These are phyloP conservation scores for Chrysomela aeneicollis DNA, from an alignment of 2,888 invertebrate genomes.

Conservation along the genomic window DNA sequence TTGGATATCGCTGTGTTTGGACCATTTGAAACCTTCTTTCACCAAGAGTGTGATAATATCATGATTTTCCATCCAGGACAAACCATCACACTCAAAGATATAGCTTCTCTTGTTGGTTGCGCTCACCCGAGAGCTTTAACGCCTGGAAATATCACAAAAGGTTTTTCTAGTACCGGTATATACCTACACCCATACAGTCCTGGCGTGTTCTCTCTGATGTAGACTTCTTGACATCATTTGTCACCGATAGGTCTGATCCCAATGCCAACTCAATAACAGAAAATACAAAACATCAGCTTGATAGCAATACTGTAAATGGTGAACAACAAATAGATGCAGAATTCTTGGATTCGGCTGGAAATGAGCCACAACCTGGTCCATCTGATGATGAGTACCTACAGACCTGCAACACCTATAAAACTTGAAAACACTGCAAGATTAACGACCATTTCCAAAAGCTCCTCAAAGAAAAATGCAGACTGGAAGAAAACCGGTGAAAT, in stretches of 20 bases:
- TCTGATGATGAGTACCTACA: too few species aligned
- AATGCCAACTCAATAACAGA: too few species aligned
- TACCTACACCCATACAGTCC: conserved; percentile 1
- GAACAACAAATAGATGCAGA: too few species aligned
- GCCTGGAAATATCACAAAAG: conserved; percentile 7
- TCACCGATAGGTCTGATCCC: neutral
- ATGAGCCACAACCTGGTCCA: too few species aligned
- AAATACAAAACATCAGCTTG: too few species aligned
- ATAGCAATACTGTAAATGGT: too few species aligned
- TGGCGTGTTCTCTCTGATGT: conserved; percentile 1
- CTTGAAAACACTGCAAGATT: neutral
- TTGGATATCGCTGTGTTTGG: conserved; percentile 9
- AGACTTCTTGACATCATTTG: conserved; percentile 1
- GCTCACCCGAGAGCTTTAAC: neutral
- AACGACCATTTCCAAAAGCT: neutral
- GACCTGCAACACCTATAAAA: too few species aligned
- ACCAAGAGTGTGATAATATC: conserved; percentile 10
- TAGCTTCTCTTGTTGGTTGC: neutral
- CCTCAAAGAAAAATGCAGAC: neutral
- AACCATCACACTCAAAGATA: neutral
- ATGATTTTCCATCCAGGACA: conserved; percentile 1
- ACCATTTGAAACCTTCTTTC: conserved; percentile 20
- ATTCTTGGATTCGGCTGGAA: too few species aligned
- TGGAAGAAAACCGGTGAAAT: neutral
- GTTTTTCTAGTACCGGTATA: neutral